A percentile compares a stretch with the other conserved stretches of the same genome.
phyloP scores from a whole-genome alignment of 2,888 invertebrate species.

The Catocala nupta region DNA sequence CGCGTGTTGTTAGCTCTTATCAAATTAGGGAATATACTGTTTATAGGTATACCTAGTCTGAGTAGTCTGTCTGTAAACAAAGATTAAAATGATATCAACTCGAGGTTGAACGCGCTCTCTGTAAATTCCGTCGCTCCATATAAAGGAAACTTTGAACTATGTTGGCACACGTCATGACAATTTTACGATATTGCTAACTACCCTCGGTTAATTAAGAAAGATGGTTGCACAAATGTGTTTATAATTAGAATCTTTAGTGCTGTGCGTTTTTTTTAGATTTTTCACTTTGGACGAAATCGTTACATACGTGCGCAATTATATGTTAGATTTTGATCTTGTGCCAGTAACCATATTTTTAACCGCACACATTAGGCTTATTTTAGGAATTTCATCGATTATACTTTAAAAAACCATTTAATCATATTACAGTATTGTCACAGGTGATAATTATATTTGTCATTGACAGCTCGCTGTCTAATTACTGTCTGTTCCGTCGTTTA shows the following conservation, averaged over 20 bases:
- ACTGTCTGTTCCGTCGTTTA: background rate
- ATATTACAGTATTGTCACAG: background rate
- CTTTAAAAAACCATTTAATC: background rate
- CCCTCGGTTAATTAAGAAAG: slow-evolving; percentile 6
- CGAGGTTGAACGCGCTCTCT: background rate
- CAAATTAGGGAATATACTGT: slow-evolving; percentile 28
- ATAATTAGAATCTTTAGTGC: slow-evolving; percentile 19
- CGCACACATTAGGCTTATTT: slow-evolving; percentile 35
- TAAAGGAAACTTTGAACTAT: slow-evolving; percentile 3
- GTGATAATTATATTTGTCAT: background rate
- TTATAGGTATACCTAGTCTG: slow-evolving; percentile 25
- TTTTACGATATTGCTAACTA: slow-evolving; percentile 17
- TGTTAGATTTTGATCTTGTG: slow-evolving; percentile 55
- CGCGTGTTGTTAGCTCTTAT: slow-evolving; percentile 46
- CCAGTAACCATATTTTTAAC: slow-evolving; percentile 57
- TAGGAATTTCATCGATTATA: slow-evolving; percentile 16
- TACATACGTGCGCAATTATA: slow-evolving; percentile 33
- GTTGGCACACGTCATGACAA: slow-evolving; percentile 12
- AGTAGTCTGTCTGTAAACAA: slow-evolving; percentile 13
- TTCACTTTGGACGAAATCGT: slow-evolving; percentile 34
- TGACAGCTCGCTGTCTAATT: background rate
- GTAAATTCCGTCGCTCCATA: slow-evolving; percentile 2
- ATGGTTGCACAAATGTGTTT: slow-evolving; percentile 2
- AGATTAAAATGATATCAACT: slow-evolving; percentile 19
- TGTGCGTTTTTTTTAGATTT: slow-evolving; percentile 20